Evolutionary conservation across 2,797 vertebrate species (phyloP).

Genomic region (Zalophus californianus): DNA sequence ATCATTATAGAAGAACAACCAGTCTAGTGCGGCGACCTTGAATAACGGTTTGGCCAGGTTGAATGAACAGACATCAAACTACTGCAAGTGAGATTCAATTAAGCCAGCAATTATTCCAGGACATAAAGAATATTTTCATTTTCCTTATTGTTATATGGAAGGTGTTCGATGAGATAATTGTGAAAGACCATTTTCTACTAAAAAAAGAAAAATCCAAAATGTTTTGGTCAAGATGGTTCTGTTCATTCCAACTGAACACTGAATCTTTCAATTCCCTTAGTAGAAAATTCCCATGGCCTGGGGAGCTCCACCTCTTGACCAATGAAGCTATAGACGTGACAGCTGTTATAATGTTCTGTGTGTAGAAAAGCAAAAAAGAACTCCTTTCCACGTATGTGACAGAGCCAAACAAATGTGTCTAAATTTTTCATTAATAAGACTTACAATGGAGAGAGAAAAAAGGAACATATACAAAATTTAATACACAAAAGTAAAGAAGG

Average conservation of each 20-base stretch:
- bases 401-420: background rate
- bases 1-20: background rate
- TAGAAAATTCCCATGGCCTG: background rate
- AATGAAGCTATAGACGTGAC: background rate
- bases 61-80: background rate
- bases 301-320: background rate
- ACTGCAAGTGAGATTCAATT: background rate
- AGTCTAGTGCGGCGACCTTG: background rate
- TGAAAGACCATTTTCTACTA: background rate
- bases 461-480: background rate
- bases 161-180: background rate
- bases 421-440: background rate
- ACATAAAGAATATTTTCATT: conserved; percentile 30
- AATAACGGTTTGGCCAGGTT: background rate
- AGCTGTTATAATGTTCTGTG: background rate
- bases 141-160: background rate
- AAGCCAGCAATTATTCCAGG: background rate
- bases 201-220: background rate
- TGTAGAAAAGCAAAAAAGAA: background rate
- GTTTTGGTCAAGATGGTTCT: background rate
- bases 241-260: background rate
- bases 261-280: background rate
- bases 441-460: background rate
- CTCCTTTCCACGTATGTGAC: background rate
- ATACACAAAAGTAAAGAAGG: background rate